These are phyloP conservation scores for Limnephilus auricula DNA, from an alignment of 2,888 invertebrate species.

Conservation along the genomic window DNA sequence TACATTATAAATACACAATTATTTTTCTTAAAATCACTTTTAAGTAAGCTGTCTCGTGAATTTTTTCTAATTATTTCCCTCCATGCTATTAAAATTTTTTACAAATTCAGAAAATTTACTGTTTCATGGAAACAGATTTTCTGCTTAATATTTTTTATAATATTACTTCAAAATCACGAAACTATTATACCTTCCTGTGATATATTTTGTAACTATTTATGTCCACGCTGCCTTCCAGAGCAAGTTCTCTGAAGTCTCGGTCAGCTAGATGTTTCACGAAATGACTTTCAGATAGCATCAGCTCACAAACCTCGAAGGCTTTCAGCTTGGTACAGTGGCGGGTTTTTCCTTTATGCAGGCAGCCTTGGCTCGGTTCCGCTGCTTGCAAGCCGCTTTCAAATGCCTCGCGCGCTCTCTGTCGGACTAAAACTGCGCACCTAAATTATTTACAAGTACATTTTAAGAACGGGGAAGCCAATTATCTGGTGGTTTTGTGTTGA, in stretches of 20 bases:
- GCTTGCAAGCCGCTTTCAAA: neutral
- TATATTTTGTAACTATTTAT: neutral
- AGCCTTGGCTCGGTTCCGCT: neutral
- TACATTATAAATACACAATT: too few relatives aligned
- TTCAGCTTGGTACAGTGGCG: neutral
- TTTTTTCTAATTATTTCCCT: neutral
- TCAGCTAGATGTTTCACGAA: constrained; percentile 38
- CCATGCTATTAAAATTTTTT: neutral
- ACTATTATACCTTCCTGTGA: neutral
- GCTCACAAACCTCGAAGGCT: constrained; percentile 26
- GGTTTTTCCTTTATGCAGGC: neutral
- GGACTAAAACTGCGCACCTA: neutral
- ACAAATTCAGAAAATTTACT: neutral
- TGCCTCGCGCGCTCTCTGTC: neutral
- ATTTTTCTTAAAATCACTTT: too few relatives aligned
- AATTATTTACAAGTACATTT: neutral
- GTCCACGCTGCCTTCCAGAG: neutral
- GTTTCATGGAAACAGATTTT: neutral
- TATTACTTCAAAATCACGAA: neutral
- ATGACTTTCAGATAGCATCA: constrained; percentile 41
- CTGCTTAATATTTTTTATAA: neutral
- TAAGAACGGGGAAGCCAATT: neutral
- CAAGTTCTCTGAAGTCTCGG: constrained; percentile 31
- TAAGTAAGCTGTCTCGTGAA: too few relatives aligned
- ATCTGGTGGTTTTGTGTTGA: neutral